Base-by-base conservation (phyloP, 2,113 vertebrate genomes). In the Poecile atricapillus region DNA sequence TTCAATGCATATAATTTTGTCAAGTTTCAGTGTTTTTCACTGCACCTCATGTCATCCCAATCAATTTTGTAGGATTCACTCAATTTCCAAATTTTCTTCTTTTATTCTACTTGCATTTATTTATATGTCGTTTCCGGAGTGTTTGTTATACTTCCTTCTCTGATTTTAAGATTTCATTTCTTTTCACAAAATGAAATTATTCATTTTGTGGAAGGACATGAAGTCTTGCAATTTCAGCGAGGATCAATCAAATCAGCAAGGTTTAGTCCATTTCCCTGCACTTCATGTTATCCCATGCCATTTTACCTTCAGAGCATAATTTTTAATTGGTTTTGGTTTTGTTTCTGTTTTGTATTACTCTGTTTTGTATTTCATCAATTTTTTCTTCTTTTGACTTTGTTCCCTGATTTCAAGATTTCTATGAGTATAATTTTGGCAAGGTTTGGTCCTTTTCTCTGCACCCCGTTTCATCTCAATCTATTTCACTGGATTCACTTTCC, bases 1-100 rank as follows among this genome's bases (percentile, higher is more conserved):
- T n/a, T 33, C 28, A 27, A 0, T 39, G 13, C 0, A 0, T 15
- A 39, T 39, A 58, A 47, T 49, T 68, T 39, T 58, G 43, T 11
- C 14, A 58, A 33, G 18, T 39, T 47, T 68, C 8, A 21, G 28
- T 47, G 10, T 6, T 68, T 81, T 58, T 49, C 28, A 9, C 22
- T 47, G 41, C 10, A 39, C 6, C 17, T 46, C 13, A 24, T 46
- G 5, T 31, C 16, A 21, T 37, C 10, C 21, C 41, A 16, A 37
- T 67, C 10, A 55, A 21, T 37, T 80, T 67, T 15, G 21, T 65
- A 55, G 15, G 7, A 46, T 30, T 55, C 15, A 5, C 12, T 37
- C 9, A 0, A 31, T 80, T 46, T 67, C 33, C 25, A 55, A 15
- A 31, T 80, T 37, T 31, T 37, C 12, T 18, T 64, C 7, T 8